Conservation (phyloP, 2,113 vertebrate species). For the Tauraco erythrolophus region DNA sequence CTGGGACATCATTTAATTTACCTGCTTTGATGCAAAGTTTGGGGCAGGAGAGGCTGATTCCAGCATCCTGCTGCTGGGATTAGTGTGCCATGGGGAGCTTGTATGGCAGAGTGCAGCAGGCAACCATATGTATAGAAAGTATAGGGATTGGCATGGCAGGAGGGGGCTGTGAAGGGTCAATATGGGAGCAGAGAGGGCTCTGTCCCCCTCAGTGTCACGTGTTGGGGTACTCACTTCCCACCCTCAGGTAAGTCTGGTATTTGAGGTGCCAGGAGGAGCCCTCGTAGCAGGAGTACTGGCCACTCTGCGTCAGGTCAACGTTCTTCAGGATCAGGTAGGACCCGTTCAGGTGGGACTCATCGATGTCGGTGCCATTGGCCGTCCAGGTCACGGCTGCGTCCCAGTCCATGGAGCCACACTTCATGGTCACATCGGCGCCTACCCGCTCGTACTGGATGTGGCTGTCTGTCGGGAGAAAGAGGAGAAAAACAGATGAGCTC, state of each 20-base stretch:
- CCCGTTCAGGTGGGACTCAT: conserved; percentile 82
- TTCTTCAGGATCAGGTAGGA: conserved; percentile 85
- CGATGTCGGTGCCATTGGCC: conserved; percentile 91
- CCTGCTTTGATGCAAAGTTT: neutral
- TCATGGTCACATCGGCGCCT: conserved; percentile 89
- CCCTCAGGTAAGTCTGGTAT: conserved; percentile 87
- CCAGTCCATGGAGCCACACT: conserved; percentile 88
- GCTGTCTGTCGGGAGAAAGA: conserved; percentile 73
- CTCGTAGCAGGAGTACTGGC: conserved; percentile 95
- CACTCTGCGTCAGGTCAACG: conserved; percentile 84
- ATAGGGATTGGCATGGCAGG: neutral
- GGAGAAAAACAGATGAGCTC: neutral
- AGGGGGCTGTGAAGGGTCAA: neutral
- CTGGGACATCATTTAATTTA: neutral
- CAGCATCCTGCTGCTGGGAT: neutral
- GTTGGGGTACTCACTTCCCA: conserved; percentile 88
- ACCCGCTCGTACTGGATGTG: conserved; percentile 88
- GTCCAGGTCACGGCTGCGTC: conserved; percentile 90
- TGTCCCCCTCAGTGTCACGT: neutral
- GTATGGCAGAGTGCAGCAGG: accelerated
- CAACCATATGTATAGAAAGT: accelerated
- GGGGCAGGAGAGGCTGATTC: neutral
- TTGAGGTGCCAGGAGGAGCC: conserved; percentile 89
- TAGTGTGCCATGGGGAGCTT: neutral
- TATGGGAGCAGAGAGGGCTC: neutral